Percentiles rank a stretch among this genome's conserved stretches.
Conservation (phyloP, 2,888 invertebrate genomes). For the Lasioglossum zephyrum region DNA sequence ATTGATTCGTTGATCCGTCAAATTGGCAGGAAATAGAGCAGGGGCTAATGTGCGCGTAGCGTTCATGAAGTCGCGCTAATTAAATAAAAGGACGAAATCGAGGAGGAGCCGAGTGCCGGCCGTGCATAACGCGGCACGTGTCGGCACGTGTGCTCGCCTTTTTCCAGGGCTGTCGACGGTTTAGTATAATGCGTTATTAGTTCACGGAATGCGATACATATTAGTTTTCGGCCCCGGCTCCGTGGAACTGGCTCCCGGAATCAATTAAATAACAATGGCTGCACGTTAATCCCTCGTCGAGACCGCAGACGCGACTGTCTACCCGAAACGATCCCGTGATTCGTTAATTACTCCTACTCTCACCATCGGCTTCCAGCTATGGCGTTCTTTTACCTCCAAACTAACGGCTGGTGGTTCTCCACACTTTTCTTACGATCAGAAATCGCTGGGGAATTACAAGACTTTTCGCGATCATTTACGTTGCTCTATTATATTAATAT, state of each 20-base stretch:
- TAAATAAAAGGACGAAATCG: conserved; percentile 82
- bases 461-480: neutral
- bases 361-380: conserved; percentile 2
- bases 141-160: conserved; percentile 73
- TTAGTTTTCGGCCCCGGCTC: conserved; percentile 57
- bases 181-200: conserved; percentile 76
- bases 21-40: conserved; percentile 70
- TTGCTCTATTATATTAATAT: too few relatives aligned
- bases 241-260: conserved; percentile 62
- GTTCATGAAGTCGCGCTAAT: conserved; percentile 78
- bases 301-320: conserved; percentile 61
- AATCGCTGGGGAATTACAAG: neutral
- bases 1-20: conserved; percentile 60
- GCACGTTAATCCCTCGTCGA: conserved; percentile 72
- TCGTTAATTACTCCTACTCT: conserved; percentile 54
- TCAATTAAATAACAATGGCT: conserved; percentile 77
- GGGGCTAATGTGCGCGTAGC: conserved; percentile 54
- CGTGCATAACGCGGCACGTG: conserved; percentile 69
- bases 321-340: conserved; percentile 56
- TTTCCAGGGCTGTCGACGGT: conserved; percentile 59
- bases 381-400: conserved; percentile 19
- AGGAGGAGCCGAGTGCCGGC: conserved; percentile 68
- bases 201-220: conserved; percentile 69
- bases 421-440: neutral
- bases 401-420: neutral